These are phyloP conservation scores for Diorhabda carinulata DNA, from an alignment of 1,140 invertebrate genomes.

Conservation along the genomic window DNA sequence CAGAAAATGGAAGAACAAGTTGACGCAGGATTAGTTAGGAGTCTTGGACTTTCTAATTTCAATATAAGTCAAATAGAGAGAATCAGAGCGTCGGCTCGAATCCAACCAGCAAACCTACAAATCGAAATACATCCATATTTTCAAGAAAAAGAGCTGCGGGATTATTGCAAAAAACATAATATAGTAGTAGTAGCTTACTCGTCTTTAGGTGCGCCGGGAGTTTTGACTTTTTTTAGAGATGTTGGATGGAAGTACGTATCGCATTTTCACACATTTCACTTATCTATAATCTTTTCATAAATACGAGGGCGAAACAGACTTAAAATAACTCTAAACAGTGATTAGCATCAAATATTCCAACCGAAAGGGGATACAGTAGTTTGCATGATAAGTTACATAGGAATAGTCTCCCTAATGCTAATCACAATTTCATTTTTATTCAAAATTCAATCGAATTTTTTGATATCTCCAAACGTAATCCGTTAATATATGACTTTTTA, in stretches of 20 bases:
- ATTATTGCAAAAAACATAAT: slow-evolving; percentile 67
- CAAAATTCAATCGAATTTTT: no score
- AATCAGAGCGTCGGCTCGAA: slow-evolving; percentile 59
- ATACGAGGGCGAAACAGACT: no score
- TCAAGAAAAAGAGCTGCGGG: slow-evolving; percentile 70
- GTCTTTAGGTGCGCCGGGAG: slow-evolving; percentile 71
- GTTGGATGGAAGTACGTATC: slow-evolving; percentile 43
- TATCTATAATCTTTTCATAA: no score
- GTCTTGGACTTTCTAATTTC: slow-evolving; percentile 80
- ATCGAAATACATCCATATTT: slow-evolving; percentile 80
- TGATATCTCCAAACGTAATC: no score
- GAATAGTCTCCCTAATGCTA: no score
- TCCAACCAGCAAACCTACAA: slow-evolving; percentile 70
- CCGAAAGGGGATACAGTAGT: no score
- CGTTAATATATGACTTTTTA: no score
- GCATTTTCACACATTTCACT: no score
- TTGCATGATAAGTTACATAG: no score
- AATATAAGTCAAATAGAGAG: slow-evolving; percentile 64
- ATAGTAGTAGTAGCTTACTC: slow-evolving; percentile 80
- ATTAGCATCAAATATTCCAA: no score
- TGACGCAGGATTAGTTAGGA: slow-evolving; percentile 57
- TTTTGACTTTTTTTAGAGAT: slow-evolving; percentile 43
- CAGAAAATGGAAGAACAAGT: slow-evolving; percentile 74
- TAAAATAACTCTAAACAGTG: no score
- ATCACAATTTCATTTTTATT: no score